These are phyloP conservation scores for Drosophila orosa DNA, from an alignment of 1,140 invertebrate species.

Conservation along the genomic window DNA sequence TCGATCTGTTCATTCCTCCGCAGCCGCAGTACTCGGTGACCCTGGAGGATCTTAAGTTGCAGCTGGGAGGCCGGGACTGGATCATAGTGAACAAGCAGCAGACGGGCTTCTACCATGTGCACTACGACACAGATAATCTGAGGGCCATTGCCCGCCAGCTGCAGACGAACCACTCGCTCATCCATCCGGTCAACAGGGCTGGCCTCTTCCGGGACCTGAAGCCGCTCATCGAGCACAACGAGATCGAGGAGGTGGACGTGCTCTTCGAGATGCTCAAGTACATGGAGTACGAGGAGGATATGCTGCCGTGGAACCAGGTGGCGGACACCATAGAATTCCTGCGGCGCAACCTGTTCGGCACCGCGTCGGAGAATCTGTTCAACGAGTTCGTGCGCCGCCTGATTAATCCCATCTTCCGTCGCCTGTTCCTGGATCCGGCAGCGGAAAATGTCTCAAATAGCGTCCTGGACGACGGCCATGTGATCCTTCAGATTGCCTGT, in stretches of 20 bases:
- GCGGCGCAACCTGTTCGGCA: constrained; percentile 53
- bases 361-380: constrained; percentile 84
- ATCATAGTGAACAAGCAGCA: constrained; percentile 87
- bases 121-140: constrained; percentile 86
- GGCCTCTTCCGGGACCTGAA: constrained; percentile 86
- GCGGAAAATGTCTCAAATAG: constrained; percentile 5
- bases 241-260: constrained; percentile 72
- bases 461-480: constrained; percentile 4
- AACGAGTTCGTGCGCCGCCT: constrained; percentile 63
- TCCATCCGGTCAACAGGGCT: constrained; percentile 87
- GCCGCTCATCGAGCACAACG: constrained; percentile 75
- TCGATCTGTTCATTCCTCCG: constrained; percentile 73
- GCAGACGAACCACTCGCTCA: constrained; percentile 80
- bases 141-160: constrained; percentile 85
- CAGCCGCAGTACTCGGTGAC: constrained; percentile 48
- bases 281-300: constrained; percentile 85
- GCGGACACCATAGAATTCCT: constrained; percentile 50
- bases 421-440: constrained; percentile 21
- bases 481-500: constrained; percentile 63
- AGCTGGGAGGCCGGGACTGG: constrained; percentile 84
- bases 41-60: constrained; percentile 55
- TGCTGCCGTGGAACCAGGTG: constrained; percentile 86
- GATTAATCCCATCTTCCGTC: constrained; percentile 66
- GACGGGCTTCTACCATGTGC: constrained; percentile 88
- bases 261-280: constrained; percentile 85